A percentile compares a stretch with the other conserved stretches of the same genome.
Conservation (phyloP, 2,797 vertebrate species). For the Toxotes lorentzi region DNA sequence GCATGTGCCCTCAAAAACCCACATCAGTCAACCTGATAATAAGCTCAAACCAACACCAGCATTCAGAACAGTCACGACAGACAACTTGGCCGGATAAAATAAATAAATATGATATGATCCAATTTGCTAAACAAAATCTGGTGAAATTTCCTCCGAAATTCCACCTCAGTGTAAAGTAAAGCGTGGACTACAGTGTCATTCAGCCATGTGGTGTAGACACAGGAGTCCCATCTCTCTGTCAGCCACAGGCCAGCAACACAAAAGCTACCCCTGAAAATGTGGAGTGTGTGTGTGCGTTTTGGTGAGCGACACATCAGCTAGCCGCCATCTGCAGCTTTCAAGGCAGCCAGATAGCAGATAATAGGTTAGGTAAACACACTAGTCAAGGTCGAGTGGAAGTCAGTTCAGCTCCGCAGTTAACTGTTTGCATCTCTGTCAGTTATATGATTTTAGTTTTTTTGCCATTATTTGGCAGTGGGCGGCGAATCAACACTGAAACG, state of each 20-base stretch:
- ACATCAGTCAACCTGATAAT: background rate
- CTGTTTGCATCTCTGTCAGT: constrained; percentile 21
- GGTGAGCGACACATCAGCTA: constrained; percentile 10
- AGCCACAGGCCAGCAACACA: constrained; percentile 56
- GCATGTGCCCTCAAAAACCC: background rate
- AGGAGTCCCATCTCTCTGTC: constrained; percentile 65
- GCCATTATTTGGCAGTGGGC: background rate
- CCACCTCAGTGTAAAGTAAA: constrained; percentile 4
- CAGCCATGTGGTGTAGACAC: constrained; percentile 69
- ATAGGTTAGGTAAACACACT: constrained; percentile 59
- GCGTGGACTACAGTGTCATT: constrained; percentile 45
- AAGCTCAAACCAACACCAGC: background rate
- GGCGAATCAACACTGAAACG: constrained; percentile 16
- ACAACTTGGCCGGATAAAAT: background rate
- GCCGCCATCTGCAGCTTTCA: constrained; percentile 56
- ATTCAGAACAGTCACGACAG: background rate
- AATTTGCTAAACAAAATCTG: background rate
- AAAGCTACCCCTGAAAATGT: constrained; percentile 37
- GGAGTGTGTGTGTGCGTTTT: background rate
- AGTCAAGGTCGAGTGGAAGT: constrained; percentile 37
- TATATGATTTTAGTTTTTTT: background rate
- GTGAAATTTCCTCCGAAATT: background rate
- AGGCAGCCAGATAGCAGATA: constrained; percentile 62
- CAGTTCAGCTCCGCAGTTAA: constrained; percentile 19
- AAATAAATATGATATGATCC: background rate